These are phyloP conservation scores for Scaptodrosophila lebanonensis DNA, from an alignment of 1,140 invertebrate species.

Conservation along the genomic window DNA sequence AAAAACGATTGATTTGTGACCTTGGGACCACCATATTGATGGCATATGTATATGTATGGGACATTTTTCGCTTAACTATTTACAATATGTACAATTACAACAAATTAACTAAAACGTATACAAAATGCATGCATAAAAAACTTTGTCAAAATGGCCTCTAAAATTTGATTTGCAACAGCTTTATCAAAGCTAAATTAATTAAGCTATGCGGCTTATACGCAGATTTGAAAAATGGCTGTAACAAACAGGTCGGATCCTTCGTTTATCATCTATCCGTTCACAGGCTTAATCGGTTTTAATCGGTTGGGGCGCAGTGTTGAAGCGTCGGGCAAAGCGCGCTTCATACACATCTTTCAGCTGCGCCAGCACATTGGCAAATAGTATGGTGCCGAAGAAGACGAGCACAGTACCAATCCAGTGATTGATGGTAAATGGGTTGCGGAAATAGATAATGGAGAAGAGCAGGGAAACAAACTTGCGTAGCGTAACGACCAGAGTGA, in stretches of 20 bases:
- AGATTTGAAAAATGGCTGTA: too few species aligned
- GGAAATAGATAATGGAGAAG: conserved; percentile 97
- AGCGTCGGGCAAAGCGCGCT: conserved; percentile 19
- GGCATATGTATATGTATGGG: not conserved
- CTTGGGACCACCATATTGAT: too few species aligned
- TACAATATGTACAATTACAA: conserved; percentile 25
- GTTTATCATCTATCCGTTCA: too few species aligned
- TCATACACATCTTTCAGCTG: conserved; percentile 50
- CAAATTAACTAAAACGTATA: not conserved
- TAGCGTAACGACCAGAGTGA: conserved; percentile 96
- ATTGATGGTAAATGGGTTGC: conserved; percentile 93
- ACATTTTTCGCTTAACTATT: conserved; percentile 18
- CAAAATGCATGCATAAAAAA: conserved; percentile 10
- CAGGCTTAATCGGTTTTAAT: conserved; percentile 42
- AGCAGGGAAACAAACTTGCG: conserved; percentile 96
- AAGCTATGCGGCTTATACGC: too few species aligned
- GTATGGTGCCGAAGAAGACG: conserved; percentile 94
- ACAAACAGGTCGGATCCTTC: too few species aligned
- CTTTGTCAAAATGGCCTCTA: not conserved
- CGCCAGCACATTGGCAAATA: conserved; percentile 82
- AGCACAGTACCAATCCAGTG: conserved; percentile 96
- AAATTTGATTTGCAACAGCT: too few species aligned
- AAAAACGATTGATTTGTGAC: too few species aligned
- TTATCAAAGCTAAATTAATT: too few species aligned
- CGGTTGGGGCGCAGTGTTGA: conserved; percentile 21